Percentiles rank a stretch among this genome's conserved stretches.
Conservation (phyloP, 1,140 invertebrate genomes). For the Contarinia nasturtii region DNA sequence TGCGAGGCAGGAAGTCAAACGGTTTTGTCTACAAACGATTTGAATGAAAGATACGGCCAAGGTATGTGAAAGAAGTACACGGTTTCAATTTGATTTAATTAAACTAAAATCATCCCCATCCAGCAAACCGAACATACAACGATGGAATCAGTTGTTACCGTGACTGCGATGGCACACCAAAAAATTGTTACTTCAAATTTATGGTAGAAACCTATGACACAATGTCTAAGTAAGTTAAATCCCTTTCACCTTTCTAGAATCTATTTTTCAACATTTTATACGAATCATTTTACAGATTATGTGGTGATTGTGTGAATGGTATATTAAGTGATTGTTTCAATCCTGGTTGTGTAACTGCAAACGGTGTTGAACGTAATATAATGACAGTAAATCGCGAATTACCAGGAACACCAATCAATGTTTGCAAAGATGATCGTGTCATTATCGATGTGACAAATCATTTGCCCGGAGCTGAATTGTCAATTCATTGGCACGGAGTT, state of each 20-base stretch:
- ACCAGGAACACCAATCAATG: constrained; percentile 61
- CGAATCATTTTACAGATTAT: constrained; percentile 24
- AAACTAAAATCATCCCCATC: no score
- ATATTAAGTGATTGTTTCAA: constrained; percentile 36
- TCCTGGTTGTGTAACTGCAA: constrained; percentile 41
- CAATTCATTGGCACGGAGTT: constrained; percentile 63
- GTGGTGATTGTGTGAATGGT: constrained; percentile 34
- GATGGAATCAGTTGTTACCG: no score
- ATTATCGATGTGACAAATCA: constrained; percentile 57
- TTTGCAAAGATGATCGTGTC: constrained; percentile 63
- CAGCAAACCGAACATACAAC: no score
- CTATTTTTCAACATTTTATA: background rate
- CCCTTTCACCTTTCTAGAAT: background rate
- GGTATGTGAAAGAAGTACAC: no score
- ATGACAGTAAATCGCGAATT: constrained; percentile 54
- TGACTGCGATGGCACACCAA: background rate
- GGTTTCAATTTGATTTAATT: no score
- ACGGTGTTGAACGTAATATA: constrained; percentile 41
- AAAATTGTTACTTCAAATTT: background rate
- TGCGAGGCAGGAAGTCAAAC: no score
- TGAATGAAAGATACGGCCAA: no score
- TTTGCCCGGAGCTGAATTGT: constrained; percentile 39
- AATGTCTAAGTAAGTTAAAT: background rate
- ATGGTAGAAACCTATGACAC: background rate
- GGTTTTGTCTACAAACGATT: no score